Conservation (phyloP, 2,888 invertebrate species). For the Drepanosiphum platanoidis region DNA sequence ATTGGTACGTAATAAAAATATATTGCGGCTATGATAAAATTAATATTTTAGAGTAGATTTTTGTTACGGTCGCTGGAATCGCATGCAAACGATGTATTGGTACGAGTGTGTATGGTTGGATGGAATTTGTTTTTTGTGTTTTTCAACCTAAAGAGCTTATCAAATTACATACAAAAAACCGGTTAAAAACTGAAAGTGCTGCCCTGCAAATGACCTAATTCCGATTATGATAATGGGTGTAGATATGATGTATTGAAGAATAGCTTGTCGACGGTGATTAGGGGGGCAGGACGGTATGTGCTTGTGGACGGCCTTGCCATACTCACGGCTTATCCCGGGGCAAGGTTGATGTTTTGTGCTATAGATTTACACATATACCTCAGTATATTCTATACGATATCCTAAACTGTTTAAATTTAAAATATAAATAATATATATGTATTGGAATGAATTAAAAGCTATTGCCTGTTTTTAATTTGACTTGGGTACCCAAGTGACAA, state of each 20-base stretch:
- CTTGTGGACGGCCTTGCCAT: constrained; percentile 54
- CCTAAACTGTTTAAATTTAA: neutral
- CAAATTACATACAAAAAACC: constrained; percentile 45
- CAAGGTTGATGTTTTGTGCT: constrained; percentile 51
- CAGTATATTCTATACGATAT: neutral
- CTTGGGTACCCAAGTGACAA: neutral
- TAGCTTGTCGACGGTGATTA: constrained; percentile 24
- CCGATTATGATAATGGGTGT: constrained; percentile 50
- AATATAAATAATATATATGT: neutral
- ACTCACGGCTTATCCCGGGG: constrained; percentile 45
- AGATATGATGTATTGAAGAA: constrained; percentile 27
- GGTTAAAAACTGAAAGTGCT: constrained; percentile 60
- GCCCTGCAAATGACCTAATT: constrained; percentile 47
- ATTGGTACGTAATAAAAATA: neutral
- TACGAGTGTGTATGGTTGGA: neutral
- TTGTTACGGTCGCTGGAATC: neutral
- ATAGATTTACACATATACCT: constrained; percentile 1
- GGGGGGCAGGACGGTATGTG: constrained; percentile 28
- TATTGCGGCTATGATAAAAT: neutral
- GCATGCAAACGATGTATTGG: neutral
- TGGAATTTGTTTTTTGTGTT: constrained; percentile 30
- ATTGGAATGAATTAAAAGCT: neutral
- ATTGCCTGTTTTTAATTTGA: neutral
- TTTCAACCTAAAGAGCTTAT: constrained; percentile 27
- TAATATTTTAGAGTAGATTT: neutral